Conservation (phyloP, 2,888 invertebrate species). For the Liopterus haemorrhoidalis region DNA sequence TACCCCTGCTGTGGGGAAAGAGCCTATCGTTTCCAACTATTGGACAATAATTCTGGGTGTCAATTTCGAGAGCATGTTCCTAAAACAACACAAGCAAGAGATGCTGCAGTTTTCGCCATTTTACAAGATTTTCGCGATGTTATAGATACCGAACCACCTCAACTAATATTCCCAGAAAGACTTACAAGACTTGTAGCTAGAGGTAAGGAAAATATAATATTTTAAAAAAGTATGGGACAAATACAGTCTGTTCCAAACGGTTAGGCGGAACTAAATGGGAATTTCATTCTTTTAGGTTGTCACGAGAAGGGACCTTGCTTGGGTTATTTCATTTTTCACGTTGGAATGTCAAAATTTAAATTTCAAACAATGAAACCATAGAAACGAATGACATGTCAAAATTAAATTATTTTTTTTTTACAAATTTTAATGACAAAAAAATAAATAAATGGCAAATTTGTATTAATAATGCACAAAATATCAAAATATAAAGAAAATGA, state of each 20-base stretch:
- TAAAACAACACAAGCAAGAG: constrained; percentile 57
- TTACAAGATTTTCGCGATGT: constrained; percentile 54
- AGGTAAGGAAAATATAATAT: constrained; percentile 42
- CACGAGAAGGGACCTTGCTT: too few species aligned
- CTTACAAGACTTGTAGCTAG: constrained; percentile 60
- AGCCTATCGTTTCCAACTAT: constrained; percentile 72
- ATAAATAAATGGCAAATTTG: too few species aligned
- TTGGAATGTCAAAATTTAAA: too few species aligned
- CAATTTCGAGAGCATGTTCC: constrained; percentile 68
- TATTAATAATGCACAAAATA: too few species aligned
- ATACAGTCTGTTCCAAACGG: background rate
- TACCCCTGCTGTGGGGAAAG: constrained; percentile 86
- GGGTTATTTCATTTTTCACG: too few species aligned
- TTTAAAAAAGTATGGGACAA: background rate
- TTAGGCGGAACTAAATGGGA: too few species aligned
- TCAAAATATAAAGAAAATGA: too few species aligned
- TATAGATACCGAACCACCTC: constrained; percentile 60
- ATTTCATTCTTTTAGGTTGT: too few species aligned
- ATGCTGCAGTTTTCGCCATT: constrained; percentile 59
- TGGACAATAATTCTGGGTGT: constrained; percentile 61
- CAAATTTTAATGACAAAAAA: too few species aligned
- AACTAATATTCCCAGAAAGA: constrained; percentile 62
- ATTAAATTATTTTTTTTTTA: too few species aligned
- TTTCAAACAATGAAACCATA: too few species aligned
- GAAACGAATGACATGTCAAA: too few species aligned